A percentile compares a stretch with the other conserved stretches of the same genome.
Evolutionary conservation across 92 coral and sea anemone species (phyloP).

Genomic region (Epizoanthus fatuus): DNA sequence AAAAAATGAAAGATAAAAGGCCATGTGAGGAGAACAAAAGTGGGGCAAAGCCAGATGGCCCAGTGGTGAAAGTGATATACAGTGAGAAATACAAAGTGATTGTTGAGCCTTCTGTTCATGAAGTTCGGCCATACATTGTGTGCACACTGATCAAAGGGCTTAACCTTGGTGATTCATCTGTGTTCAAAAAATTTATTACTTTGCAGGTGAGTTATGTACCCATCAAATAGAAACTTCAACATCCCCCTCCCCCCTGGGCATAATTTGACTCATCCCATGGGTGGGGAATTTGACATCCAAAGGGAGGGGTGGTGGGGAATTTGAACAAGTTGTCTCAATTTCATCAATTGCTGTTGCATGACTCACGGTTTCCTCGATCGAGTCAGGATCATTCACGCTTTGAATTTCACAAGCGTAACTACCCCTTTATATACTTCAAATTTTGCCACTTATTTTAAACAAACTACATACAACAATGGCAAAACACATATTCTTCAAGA

Average conservation of each 20-base stretch:
- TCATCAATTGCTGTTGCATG: no score
- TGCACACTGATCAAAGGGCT: constrained; percentile 85
- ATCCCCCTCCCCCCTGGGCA: no score
- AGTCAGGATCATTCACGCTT: no score
- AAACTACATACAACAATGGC: neutral
- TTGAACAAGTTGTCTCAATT: no score
- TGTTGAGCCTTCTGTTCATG: constrained; percentile 73
- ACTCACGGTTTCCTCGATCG: no score
- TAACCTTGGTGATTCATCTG: constrained; percentile 79
- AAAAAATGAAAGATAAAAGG: constrained; percentile 74
- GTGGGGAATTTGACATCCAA: no score
- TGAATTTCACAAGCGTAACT: no score
- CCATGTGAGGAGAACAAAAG: constrained; percentile 70
- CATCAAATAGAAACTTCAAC: neutral
- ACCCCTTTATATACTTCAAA: no score
- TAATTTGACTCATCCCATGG: no score
- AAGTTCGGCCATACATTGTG: constrained; percentile 91
- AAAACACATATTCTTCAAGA: no score
- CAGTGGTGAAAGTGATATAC: constrained; percentile 76
- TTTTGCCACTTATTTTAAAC: neutral
- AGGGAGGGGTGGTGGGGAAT: no score
- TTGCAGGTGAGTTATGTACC: constrained; percentile 77
- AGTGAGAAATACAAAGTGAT: constrained; percentile 78
- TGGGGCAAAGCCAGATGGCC: constrained; percentile 43
- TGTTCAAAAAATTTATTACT: constrained; percentile 89